Percentiles rank a stretch among this genome's conserved stretches.
phyloP scores from a whole-genome alignment of 2,797 vertebrate species.

The Sebastes matsubarae region DNA sequence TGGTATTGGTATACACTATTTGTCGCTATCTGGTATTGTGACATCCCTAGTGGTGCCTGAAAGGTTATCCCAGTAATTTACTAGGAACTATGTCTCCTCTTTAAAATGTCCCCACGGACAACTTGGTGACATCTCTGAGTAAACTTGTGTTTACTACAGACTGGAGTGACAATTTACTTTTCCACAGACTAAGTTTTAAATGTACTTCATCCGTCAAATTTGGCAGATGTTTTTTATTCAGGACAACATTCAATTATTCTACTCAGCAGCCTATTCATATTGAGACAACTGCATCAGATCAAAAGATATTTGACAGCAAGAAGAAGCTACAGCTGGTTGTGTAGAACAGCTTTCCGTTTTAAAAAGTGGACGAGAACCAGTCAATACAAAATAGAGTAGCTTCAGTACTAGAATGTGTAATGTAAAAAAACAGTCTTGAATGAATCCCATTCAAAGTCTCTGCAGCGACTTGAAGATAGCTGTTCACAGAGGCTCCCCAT shows the following conservation, averaged over 20 bases:
- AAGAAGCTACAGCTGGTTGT: not conserved
- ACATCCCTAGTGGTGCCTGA: not conserved
- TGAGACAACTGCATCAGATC: not conserved
- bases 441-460: conserved; percentile 30
- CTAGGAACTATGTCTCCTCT: not conserved
- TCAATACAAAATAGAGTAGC: not conserved
- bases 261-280: not conserved
- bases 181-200: not conserved
- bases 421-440: not conserved
- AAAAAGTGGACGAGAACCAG: conserved; percentile 1
- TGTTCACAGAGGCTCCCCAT: conserved; percentile 13
- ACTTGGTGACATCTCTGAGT: no score
- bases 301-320: conserved; percentile 1
- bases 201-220: not conserved
- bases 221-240: not conserved
- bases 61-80: not conserved
- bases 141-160: not conserved
- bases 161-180: not conserved
- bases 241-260: not conserved
- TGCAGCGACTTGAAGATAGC: conserved; percentile 14
- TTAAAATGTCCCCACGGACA: not conserved
- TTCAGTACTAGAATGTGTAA: not conserved
- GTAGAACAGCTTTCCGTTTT: not conserved
- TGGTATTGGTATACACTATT: no score
- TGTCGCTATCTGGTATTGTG: not conserved